Evolutionary conservation across 2,888 invertebrate species (phyloP), one percentile per base, ranked within the genome.

Genomic region (Apamea sordens): DNA sequence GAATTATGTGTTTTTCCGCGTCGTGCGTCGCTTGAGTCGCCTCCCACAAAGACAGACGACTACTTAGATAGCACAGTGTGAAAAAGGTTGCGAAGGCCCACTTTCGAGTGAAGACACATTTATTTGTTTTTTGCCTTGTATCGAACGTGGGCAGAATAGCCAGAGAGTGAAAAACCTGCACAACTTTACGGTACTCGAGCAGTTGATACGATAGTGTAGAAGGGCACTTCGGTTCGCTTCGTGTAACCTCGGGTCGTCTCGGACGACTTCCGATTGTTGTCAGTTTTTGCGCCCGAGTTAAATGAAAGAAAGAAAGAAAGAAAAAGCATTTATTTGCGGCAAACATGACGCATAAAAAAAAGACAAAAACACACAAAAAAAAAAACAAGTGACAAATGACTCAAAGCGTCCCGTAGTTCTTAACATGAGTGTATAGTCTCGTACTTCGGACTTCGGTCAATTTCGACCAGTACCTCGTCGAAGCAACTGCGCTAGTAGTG

Each of bases 1-100:
- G 77, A 82, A 79, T 84, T 73, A 85, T 76, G 47, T 81, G 50
- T 82, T 81, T 77, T 87, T 82, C 78, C 83, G 76, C 77, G 76
- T 84, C 84, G 56, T 67, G 63, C 56, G 56, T 21, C 24, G 63
- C 21, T 10, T 63, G 32, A 63, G 28, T 64, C 67, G 71, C 41
- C 82, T 73, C 85, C 86, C 85, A 85, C 85, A 11, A 61, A 71
- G 73, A 72, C 53, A 59, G 32, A 64, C 56, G 24, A 81, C 63
- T 82, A 77, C 41, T 81, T 76, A 85, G 81, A 47, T 59, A 61
- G 7, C 63, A 36, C 32, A 47, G 53, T 13, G 36, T 64, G 24
- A 41, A 36, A 64, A 64, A 24, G 2, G 36, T 24, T 24, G 36
- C 77, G 79, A 79, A 82, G 83, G 44, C 18, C 28, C 72, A 76